Base-by-base conservation (phyloP, 2,888 invertebrate genomes). In the Phragmatobia fuliginosa region DNA sequence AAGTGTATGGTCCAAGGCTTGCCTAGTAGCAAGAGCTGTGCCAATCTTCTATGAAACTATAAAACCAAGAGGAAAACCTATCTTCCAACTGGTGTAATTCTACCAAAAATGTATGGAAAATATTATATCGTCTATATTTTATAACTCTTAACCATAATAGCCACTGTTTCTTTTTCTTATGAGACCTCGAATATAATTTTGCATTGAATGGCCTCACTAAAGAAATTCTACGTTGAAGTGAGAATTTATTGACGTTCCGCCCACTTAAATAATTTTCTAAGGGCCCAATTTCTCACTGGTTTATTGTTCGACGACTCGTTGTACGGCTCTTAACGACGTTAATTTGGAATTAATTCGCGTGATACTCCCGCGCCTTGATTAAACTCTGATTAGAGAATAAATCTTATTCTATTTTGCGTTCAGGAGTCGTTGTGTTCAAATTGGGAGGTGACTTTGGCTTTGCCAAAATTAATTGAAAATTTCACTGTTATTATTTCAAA, bases 261-360 rank as follows among this genome's bases (percentile, higher is more conserved):
- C 82, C 80, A 83, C 84, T 87, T 85, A 87, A 87, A 86, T 86
- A 87, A 87, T 87, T 84, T 86, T 85, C 80, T 82, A 81, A 82
- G 83, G 83, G 88, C 83, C 80, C 88, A 87, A 89, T 91, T 88
- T 87, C 85, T 87, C 85, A 87, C 85, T 86, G 89, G 90, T 91
- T 91, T 91, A 92, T 93, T 92, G 90, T 90, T 88, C 85, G 84
- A 81, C 80, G 82, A 83, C 83, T 84, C 84, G 84, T 83, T 81
- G 74, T 78, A 85, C 77, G 83, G 83, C 83, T 82, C 85, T 84
- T 84, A 88, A 90, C 87, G 90, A 87, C 85, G 89, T 89, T 92
- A 92, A 92, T 92, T 92, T 87, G 79, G 87, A 91, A 92, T 93
- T 93, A 93, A 94, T 92, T 93, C 88, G 85, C 87, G 84, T 83